Conservation (phyloP, 2,888 invertebrate species). For the Psylliodes chrysocephalus region DNA sequence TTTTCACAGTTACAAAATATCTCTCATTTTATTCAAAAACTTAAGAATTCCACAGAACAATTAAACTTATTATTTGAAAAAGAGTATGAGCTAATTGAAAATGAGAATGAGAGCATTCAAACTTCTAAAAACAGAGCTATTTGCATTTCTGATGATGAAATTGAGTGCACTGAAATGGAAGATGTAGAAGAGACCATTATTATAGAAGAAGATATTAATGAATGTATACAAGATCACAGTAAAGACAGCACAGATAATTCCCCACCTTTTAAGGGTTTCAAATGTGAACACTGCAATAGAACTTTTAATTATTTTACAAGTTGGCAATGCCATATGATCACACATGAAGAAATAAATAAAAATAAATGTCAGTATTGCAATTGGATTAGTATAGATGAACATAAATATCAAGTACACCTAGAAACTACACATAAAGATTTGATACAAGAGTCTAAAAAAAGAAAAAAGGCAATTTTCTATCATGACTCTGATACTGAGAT, state of each 20-base stretch:
- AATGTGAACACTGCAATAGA: conserved; percentile 11
- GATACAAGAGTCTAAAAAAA: background rate
- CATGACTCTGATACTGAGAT: background rate
- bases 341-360: conserved; percentile 15
- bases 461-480: background rate
- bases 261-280: background rate
- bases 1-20: conserved; percentile 30
- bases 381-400: conserved; percentile 23
- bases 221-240: background rate
- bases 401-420: conserved; percentile 15
- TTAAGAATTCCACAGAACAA: conserved; percentile 22
- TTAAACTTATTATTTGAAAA: conserved; percentile 22
- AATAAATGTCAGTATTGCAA: conserved; percentile 23
- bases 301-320: conserved; percentile 23
- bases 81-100: background rate
- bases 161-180: background rate
- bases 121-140: too few relatives aligned
- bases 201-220: conserved; percentile 11
- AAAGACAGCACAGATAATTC: background rate
- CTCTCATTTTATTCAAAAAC: conserved; percentile 31
- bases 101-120: background rate
- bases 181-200: conserved; percentile 11
- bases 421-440: conserved; percentile 9
- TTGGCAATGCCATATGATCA: conserved; percentile 30
- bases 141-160: conserved; percentile 1